A percentile compares a stretch with the other conserved stretches of the same genome.
These are phyloP conservation scores for Fratercula arctica DNA, from an alignment of 2,797 vertebrate species.

Conservation along the genomic window DNA sequence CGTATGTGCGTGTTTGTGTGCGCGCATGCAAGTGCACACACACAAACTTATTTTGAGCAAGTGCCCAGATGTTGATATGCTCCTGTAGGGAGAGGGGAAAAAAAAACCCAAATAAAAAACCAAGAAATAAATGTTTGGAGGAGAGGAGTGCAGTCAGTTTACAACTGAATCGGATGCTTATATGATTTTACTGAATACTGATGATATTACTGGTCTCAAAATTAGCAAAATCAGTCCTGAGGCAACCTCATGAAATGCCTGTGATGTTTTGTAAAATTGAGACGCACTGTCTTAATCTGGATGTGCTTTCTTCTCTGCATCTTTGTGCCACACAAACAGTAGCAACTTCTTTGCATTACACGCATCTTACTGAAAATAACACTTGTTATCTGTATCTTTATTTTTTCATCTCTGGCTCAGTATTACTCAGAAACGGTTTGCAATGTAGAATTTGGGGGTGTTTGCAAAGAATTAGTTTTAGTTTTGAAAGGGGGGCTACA, in stretches of 20 bases:
- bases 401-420: not conserved
- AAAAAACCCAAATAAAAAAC: not conserved
- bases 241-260: not conserved
- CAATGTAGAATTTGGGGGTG: not conserved
- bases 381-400: not conserved
- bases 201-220: not conserved
- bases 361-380: not conserved
- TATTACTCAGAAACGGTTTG: not conserved
- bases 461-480: not conserved
- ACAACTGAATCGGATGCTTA: not conserved
- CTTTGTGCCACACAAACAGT: not conserved
- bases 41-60: not conserved
- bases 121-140: not conserved
- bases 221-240: not conserved
- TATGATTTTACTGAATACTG: not conserved
- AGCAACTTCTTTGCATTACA: not conserved
- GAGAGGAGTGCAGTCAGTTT: not conserved
- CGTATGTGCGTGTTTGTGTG: not conserved
- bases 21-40: not conserved
- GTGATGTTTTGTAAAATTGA: not conserved
- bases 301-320: not conserved
- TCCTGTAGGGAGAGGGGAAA: not conserved
- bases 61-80: not conserved
- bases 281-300: not conserved
- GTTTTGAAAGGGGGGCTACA: not conserved